Conservation (phyloP, 1,140 invertebrate species). For the Orius insidiosus region DNA sequence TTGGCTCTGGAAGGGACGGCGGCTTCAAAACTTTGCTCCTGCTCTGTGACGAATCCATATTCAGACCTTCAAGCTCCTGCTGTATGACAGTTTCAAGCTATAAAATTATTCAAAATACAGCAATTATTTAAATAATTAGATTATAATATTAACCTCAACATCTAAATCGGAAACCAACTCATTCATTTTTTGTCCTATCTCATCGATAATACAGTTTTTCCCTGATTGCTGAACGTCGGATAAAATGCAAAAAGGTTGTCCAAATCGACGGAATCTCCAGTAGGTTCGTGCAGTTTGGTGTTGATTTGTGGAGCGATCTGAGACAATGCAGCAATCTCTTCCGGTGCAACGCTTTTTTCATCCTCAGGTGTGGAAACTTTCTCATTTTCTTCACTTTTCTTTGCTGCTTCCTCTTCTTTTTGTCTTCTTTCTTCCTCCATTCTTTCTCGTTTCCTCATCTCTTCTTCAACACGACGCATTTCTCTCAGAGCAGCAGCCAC, state of each 20-base stretch:
- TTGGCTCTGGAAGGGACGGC: constrained; percentile 50
- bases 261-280: constrained; percentile 61
- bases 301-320: constrained; percentile 62
- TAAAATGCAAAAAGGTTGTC: constrained; percentile 88
- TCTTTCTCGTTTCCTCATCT: constrained; percentile 63
- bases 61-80: constrained; percentile 28
- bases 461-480: constrained; percentile 82
- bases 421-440: constrained; percentile 44
- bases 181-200: constrained; percentile 70
- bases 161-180: constrained; percentile 62
- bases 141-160: constrained; percentile 31
- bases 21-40: constrained; percentile 15
- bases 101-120: not conserved
- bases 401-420: constrained; percentile 30
- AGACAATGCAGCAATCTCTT: constrained; percentile 54
- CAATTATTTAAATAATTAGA: not conserved
- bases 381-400: constrained; percentile 26
- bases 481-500: constrained; percentile 68
- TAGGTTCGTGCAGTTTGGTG: constrained; percentile 35
- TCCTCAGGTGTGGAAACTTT: constrained; percentile 33
- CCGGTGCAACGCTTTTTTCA: constrained; percentile 41
- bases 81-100: constrained; percentile 41
- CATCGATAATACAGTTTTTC: constrained; percentile 53
- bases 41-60: constrained; percentile 13
- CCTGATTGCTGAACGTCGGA: constrained; percentile 52